phyloP scores from a whole-genome alignment of 1,140 invertebrate species.

The Heliconius hewitsoni region DNA sequence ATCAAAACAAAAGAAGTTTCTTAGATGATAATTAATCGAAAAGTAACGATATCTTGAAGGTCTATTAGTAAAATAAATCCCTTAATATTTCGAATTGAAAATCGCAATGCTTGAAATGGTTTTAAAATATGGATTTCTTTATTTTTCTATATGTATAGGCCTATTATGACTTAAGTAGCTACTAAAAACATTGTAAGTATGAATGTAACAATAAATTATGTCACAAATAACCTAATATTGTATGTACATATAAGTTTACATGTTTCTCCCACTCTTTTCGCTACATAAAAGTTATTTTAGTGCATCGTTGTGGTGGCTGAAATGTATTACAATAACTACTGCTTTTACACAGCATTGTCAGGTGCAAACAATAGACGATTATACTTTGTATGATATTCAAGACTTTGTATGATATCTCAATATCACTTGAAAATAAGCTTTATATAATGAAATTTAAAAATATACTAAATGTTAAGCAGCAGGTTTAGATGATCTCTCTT shows the following conservation, averaged over 20 bases:
- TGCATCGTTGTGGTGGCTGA: neutral
- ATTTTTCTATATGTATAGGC: neutral
- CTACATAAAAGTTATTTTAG: neutral
- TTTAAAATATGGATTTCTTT: neutral
- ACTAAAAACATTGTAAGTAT: too few species aligned
- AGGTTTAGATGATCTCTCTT: neutral
- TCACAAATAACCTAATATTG: neutral
- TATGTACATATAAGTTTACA: neutral
- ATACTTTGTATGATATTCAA: neutral
- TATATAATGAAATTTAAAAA: neutral
- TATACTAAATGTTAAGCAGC: neutral
- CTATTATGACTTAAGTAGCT: too few species aligned
- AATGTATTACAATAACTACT: neutral
- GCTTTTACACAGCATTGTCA: slow-evolving; percentile 1
- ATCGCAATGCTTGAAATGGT: neutral
- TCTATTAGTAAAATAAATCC: too few species aligned
- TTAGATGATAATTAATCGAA: neutral
- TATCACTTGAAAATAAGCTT: neutral
- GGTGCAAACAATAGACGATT: slow-evolving; percentile 6
- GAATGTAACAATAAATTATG: neutral
- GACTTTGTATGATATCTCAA: too few species aligned
- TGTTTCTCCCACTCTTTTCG: neutral
- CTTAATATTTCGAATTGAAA: too few species aligned
- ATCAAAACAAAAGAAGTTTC: neutral
- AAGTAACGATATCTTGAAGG: neutral